These are phyloP conservation scores for Ptychodera flava DNA, from an alignment of 35 echinoderm and acorn worm genomes.

Conservation along the genomic window DNA sequence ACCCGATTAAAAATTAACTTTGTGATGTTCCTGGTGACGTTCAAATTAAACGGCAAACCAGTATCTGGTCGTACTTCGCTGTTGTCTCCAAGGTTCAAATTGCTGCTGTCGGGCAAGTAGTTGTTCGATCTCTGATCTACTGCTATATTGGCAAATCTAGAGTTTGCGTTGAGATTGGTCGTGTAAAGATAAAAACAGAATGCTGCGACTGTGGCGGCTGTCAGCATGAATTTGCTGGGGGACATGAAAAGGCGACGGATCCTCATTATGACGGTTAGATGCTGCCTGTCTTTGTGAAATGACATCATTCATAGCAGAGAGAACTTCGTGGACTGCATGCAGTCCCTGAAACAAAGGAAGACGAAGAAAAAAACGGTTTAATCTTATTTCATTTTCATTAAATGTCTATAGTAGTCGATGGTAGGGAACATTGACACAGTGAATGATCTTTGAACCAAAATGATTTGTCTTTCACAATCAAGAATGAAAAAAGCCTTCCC, in stretches of 20 bases:
- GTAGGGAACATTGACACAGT: too few relatives aligned
- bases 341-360: neutral
- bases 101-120: neutral
- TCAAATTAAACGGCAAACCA: neutral
- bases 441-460: too few relatives aligned
- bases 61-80: neutral
- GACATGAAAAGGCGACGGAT: neutral
- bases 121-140: neutral
- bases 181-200: neutral
- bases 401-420: too few relatives aligned
- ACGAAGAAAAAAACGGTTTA: neutral
- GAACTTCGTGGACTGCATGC: neutral
- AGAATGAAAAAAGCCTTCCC: too few relatives aligned
- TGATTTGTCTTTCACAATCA: too few relatives aligned
- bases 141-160: neutral
- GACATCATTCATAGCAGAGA: neutral
- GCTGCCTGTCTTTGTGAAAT: neutral
- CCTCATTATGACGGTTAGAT: neutral
- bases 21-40: neutral
- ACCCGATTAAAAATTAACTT: slow-evolving; percentile 80
- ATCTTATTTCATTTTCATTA: too few relatives aligned
- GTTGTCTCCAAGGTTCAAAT: neutral
- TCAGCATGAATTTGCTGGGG: neutral
- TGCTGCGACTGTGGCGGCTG: neutral
- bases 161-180: neutral